Conservation (phyloP, 53 echinoderm and acorn worm genomes). For the Patiria pectinifera region DNA sequence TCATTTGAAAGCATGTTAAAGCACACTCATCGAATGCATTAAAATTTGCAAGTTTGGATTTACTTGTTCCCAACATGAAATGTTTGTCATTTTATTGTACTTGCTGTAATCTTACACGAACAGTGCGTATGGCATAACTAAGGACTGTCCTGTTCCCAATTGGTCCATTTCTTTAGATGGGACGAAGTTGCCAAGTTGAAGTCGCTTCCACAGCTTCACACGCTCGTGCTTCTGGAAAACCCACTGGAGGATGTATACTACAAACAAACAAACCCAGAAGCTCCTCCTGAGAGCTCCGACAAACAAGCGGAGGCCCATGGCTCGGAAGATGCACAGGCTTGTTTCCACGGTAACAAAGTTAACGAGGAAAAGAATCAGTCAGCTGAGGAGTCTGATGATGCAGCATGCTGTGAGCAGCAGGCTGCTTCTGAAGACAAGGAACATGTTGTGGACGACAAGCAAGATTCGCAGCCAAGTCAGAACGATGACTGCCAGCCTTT, state of each 20-base stretch:
- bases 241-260: constrained; percentile 80
- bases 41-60: too few relatives aligned
- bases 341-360: background rate
- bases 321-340: background rate
- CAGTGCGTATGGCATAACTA: too few relatives aligned
- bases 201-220: constrained; percentile 69
- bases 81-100: too few relatives aligned
- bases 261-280: constrained; percentile 2
- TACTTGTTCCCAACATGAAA: too few relatives aligned
- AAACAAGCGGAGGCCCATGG: background rate
- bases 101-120: too few relatives aligned
- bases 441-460: too few relatives aligned
- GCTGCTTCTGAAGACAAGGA: background rate
- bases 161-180: constrained; percentile 65
- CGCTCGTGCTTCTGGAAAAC: constrained; percentile 86
- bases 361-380: background rate
- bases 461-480: constrained; percentile 30
- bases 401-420: background rate
- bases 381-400: too few relatives aligned
- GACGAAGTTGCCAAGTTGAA: constrained; percentile 78
- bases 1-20: too few relatives aligned
- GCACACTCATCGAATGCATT: too few relatives aligned
- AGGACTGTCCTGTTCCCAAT: too few relatives aligned
- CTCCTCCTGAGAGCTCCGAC: background rate
- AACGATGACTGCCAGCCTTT: constrained; percentile 56